Conservation (phyloP, 2,888 invertebrate genomes). For the Tiphia femorata region DNA sequence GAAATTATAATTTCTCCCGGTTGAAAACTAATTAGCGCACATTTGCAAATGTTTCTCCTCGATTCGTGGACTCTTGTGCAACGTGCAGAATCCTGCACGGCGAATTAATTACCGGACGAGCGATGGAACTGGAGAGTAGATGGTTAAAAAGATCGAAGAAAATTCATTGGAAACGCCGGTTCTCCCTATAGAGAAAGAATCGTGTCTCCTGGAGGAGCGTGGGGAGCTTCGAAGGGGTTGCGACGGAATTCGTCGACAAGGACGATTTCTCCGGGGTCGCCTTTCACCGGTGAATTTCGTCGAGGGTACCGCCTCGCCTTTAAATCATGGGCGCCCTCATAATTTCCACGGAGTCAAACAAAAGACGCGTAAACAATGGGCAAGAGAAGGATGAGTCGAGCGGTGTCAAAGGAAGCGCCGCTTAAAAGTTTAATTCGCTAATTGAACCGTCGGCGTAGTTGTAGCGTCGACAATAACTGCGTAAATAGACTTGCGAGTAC, state of each 20-base stretch:
- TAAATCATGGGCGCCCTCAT: constrained; percentile 38
- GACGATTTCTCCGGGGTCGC: constrained; percentile 17
- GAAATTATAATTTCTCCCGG: too few relatives aligned
- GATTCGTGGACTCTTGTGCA: too few relatives aligned
- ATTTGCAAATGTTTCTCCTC: too few relatives aligned
- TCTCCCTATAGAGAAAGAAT: too few relatives aligned
- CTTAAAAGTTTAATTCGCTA: constrained; percentile 48
- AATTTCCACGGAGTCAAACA: constrained; percentile 41
- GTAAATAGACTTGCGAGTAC: constrained; percentile 41
- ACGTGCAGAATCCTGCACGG: too few relatives aligned
- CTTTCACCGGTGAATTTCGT: constrained; percentile 29
- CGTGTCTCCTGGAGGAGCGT: too few relatives aligned
- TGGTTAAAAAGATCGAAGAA: neutral
- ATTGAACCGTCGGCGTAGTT: constrained; percentile 44
- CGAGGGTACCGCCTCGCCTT: constrained; percentile 20
- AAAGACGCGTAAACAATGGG: constrained; percentile 44
- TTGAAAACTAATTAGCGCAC: too few relatives aligned
- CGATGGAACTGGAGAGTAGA: neutral
- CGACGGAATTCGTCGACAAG: constrained; percentile 16
- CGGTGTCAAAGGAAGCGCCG: constrained; percentile 39
- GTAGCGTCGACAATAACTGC: constrained; percentile 35
- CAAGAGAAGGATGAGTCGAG: constrained; percentile 22
- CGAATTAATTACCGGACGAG: too few relatives aligned
- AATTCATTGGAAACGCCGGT: neutral
- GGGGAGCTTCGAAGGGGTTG: neutral